These are phyloP conservation scores for Scolopax bukidnonensis DNA, from an alignment of 2,797 vertebrate genomes.

Conservation along the genomic window DNA sequence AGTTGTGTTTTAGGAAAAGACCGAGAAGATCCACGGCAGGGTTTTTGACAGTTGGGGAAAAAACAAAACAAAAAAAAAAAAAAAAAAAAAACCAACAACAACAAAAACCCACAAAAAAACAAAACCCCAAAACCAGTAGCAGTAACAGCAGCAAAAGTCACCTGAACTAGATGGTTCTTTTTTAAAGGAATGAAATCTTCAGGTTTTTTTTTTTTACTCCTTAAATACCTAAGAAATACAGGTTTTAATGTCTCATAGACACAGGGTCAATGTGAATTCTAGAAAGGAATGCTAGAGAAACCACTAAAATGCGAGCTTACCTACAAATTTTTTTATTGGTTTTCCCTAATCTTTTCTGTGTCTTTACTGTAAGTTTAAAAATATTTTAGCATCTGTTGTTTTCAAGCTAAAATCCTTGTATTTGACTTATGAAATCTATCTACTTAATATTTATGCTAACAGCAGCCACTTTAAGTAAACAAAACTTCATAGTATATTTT, in stretches of 20 bases:
- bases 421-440: not conserved
- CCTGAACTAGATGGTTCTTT: not conserved
- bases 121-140: too few relatives aligned
- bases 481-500: not conserved
- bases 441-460: not conserved
- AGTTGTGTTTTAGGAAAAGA: not conserved
- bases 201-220: too few relatives aligned
- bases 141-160: not conserved
- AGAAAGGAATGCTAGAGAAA: too few relatives aligned
- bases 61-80: not conserved
- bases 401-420: not conserved
- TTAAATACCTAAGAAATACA: not conserved
- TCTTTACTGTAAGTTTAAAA: not conserved
- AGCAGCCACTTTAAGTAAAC: not conserved
- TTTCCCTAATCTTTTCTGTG: too few relatives aligned
- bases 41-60: not conserved
- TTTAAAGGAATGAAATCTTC: not conserved
- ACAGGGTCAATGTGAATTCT: not conserved
- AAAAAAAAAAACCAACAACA: fast-evolving
- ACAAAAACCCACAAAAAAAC: too few relatives aligned
- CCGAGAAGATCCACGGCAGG: not conserved
- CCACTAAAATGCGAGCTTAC: too few relatives aligned
- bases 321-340: too few relatives aligned
- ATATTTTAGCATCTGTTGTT: not conserved
- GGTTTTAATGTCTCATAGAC: not conserved